Base-by-base conservation (phyloP, 2,888 invertebrate genomes). In the Blastobasis adustella region DNA sequence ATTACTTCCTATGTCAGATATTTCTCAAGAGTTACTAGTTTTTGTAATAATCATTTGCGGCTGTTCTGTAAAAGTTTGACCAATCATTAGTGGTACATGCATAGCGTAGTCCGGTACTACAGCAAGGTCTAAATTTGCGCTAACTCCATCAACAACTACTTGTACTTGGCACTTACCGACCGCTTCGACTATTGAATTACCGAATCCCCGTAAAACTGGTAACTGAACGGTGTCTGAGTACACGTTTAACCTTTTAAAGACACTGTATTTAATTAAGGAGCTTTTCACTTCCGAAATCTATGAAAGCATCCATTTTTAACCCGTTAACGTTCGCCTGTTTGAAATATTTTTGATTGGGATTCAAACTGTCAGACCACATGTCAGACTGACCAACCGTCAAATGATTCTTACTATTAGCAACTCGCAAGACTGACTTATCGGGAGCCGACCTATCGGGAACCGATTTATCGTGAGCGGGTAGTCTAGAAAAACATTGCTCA, bases 221-320 rank as follows among this genome's bases (percentile, higher is more conserved):
- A 49, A 10, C 8, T 46, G n/a, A 5, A 42, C 9, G 1, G 4
- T 48, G 1, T 53, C 46, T 10, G 10, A 51, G 8, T 40, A 6
- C n/a, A 37, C 1, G 10, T 4, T 10, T 6, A 53, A 10, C 2
- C 37, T 10, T 6, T 10, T 6, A n/a, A 45, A 47, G 4, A 43
- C 45, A 0, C 47, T 36, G 6, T 10, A 6, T 10, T n/a, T 44
- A 9, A 56, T 49, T 38, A 56, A 23, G 1, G 50, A 48, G 1
- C 47, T 49, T 10, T n/a, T 50, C 46, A 10, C 56, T 56, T 4
- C 56, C 56, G 5, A 56, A 51, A 47, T 54, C 54, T 6, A 54
- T 43, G 7, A 46, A 54, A 9, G 49, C 41, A 10, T 49, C 39
- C 8, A 50, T 43, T 6, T 23, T 10, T 6, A 42, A 7, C 7